A percentile compares a stretch with the other conserved stretches of the same genome.
These are phyloP conservation scores for Okamejei kenojei DNA, from an alignment of 2,797 vertebrate genomes.

Conservation along the genomic window DNA sequence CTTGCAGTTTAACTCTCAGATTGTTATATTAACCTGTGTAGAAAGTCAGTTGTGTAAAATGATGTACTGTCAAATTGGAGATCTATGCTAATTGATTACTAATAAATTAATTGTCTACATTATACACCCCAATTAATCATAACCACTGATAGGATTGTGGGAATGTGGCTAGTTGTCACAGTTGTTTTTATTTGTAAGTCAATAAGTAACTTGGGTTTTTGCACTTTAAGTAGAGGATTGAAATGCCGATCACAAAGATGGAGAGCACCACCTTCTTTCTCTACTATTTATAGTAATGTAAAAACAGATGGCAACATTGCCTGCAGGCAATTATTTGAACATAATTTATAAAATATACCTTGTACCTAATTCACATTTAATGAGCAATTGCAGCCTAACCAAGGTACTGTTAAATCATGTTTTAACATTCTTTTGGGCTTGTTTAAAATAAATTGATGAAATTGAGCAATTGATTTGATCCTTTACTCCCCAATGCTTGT, in stretches of 20 bases:
- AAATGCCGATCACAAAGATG: no score
- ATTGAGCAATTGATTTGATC: neutral
- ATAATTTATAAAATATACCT: slow-evolving; percentile 16
- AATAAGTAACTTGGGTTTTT: neutral
- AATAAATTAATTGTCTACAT: neutral
- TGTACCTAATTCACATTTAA: neutral
- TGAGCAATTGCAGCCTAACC: neutral
- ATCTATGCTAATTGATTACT: neutral
- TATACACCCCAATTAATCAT: no score
- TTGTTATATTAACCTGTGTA: neutral
- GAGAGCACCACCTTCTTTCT: no score
- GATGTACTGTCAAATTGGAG: neutral
- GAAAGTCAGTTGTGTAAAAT: neutral
- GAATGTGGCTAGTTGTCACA: neutral
- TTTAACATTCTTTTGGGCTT: neutral
- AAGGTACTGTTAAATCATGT: neutral
- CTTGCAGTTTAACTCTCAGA: neutral
- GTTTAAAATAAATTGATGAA: neutral
- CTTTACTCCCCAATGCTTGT: neutral
- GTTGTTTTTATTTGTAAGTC: neutral
- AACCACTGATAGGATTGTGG: neutral
- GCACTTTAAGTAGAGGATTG: neutral
- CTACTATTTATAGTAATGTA: neutral
- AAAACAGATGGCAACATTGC: neutral
- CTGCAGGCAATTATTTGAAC: neutral